Conservation (phyloP, 2,797 vertebrate genomes). For the Anabas testudineus region DNA sequence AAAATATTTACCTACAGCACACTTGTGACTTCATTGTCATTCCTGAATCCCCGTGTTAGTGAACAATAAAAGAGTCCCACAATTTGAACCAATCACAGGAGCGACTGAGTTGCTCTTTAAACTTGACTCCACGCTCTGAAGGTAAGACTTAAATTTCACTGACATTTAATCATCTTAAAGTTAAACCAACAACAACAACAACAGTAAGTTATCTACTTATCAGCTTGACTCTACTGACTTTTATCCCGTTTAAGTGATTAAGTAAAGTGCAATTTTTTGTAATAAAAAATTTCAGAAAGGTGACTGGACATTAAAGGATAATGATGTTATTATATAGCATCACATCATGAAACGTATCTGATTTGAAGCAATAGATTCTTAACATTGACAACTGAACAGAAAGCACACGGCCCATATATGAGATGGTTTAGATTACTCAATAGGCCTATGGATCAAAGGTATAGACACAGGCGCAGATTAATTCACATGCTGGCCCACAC, state of each 20-base stretch:
- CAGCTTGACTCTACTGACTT: too few relatives aligned
- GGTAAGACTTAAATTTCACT: constrained; percentile 20
- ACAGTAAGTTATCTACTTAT: background rate
- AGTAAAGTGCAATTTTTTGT: background rate
- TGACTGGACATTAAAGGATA: background rate
- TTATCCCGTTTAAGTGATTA: background rate
- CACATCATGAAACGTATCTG: too few relatives aligned
- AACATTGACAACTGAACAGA: background rate
- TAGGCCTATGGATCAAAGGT: background rate
- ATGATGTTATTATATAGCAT: background rate
- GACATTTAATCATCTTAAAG: background rate
- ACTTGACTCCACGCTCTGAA: background rate
- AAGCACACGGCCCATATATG: background rate
- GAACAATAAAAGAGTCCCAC: background rate
- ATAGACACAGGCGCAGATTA: background rate
- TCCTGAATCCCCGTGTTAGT: background rate
- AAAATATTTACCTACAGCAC: background rate
- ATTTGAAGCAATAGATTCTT: background rate
- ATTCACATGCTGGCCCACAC: too few relatives aligned
- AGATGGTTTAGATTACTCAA: background rate
- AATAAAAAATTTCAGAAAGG: background rate
- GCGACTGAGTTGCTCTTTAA: background rate
- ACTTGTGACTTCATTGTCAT: fast-evolving
- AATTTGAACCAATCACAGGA: constrained; percentile 39
- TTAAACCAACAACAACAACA: background rate